Conservation (phyloP, 2,113 vertebrate genomes). For the Siniperca chuatsi region DNA sequence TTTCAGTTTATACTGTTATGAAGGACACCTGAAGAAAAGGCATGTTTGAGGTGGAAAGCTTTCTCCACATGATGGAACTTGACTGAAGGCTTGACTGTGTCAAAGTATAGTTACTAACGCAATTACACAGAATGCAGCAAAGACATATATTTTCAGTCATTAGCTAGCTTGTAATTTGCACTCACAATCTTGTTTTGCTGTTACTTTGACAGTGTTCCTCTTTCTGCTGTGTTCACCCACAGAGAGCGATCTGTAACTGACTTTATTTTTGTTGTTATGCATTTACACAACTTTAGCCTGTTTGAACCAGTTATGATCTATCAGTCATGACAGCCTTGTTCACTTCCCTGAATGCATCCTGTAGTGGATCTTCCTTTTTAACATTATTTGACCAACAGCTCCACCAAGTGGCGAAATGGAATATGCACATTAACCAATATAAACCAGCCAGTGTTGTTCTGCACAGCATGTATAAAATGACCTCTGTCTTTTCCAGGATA, state of each 20-base stretch:
- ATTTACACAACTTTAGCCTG: conserved; percentile 44
- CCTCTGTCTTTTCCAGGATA: conserved; percentile 84
- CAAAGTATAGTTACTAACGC: neutral
- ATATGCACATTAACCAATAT: neutral
- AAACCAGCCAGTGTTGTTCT: neutral
- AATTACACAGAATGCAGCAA: neutral
- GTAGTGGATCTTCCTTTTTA: neutral
- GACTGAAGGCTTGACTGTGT: neutral
- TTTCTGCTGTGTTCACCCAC: neutral
- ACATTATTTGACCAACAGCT: conserved; percentile 49
- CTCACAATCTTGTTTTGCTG: neutral
- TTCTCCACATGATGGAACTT: neutral
- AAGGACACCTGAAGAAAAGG: neutral
- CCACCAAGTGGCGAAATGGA: conserved; percentile 63
- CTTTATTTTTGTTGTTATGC: neutral
- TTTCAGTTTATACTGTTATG: neutral
- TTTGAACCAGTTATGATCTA: conserved; percentile 53
- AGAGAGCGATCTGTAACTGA: neutral
- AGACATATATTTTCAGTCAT: neutral
- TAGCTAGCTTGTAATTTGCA: neutral
- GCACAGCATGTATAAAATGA: neutral
- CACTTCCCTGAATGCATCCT: conserved; percentile 38
- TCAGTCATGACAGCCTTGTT: conserved; percentile 24
- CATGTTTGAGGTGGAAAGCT: neutral
- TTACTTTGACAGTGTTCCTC: neutral